These are phyloP conservation scores for Mus musculus DNA, from an alignment of 2,113 vertebrate genomes.

Conservation along the genomic window DNA sequence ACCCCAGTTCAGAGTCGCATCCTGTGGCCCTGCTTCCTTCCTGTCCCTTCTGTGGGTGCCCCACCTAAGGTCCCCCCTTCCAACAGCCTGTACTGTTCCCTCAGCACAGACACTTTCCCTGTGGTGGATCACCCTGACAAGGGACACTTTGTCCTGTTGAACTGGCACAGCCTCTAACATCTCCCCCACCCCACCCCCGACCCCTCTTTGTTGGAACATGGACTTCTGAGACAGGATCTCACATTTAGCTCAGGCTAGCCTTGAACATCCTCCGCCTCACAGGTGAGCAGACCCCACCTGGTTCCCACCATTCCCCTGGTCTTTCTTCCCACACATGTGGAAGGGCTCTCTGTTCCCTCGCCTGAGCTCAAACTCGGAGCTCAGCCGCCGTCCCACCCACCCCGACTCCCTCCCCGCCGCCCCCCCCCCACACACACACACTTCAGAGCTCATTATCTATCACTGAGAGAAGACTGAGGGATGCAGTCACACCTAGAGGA, in stretches of 20 bases:
- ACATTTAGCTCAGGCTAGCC: neutral
- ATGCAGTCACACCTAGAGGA: slow-evolving; percentile 4
- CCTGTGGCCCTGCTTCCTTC: neutral
- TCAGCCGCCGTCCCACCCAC: neutral
- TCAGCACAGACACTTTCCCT: fast-evolving
- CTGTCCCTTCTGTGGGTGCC: neutral
- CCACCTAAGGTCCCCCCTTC: neutral
- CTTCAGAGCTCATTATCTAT: neutral
- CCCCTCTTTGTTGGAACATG: neutral
- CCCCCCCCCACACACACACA: neutral
- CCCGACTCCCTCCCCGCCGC: neutral
- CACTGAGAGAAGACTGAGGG: neutral
- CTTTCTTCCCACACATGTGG: neutral
- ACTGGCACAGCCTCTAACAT: no score
- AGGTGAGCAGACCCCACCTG: neutral
- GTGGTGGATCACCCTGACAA: neutral
- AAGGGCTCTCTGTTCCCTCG: neutral
- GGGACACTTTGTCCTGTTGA: neutral
- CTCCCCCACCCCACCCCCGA: neutral
- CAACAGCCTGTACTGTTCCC: neutral
- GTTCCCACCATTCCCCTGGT: neutral
- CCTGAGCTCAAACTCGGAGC: neutral
- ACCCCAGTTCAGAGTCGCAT: neutral
- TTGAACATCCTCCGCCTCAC: neutral
- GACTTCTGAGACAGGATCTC: neutral